Conservation (phyloP, 1,140 invertebrate genomes). For the Dinothrombium tinctorium region DNA sequence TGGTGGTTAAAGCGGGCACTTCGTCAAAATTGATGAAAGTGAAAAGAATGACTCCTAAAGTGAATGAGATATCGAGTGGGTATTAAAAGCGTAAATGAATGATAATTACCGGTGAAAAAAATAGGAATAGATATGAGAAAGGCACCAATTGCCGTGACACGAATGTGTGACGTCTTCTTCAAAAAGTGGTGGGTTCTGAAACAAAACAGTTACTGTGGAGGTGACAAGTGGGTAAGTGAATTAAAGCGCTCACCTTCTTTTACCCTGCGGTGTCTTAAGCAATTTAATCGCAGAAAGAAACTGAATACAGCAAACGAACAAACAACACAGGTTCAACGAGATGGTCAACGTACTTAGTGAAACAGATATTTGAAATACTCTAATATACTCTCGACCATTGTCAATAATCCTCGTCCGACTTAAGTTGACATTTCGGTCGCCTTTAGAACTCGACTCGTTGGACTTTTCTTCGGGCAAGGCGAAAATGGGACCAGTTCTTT, state of each 20-base stretch:
- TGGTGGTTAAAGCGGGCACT: constrained; percentile 65
- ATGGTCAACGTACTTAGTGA: constrained; percentile 62
- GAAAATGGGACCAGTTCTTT: constrained; percentile 47
- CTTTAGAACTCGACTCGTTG: constrained; percentile 25
- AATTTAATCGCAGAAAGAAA: constrained; percentile 78
- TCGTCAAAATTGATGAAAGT: constrained; percentile 77
- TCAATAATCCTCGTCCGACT: constrained; percentile 23
- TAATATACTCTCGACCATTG: constrained; percentile 47
- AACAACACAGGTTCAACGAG: constrained; percentile 62
- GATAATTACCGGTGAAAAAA: constrained; percentile 56
- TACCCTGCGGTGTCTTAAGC: constrained; percentile 41
- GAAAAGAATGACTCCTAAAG: constrained; percentile 61
- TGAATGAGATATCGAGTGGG: constrained; percentile 4
- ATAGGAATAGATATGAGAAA: constrained; percentile 82
- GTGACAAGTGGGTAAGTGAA: neutral
- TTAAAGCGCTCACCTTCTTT: constrained; percentile 24
- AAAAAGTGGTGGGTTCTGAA: constrained; percentile 64
- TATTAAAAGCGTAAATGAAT: neutral
- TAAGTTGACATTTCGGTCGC: constrained; percentile 26
- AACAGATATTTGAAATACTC: constrained; percentile 68
- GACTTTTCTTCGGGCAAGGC: neutral
- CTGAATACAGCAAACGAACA: constrained; percentile 76
- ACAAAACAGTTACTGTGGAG: constrained; percentile 19
- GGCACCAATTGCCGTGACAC: constrained; percentile 68
- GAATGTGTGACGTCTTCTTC: constrained; percentile 60